Conservation (phyloP, 2,797 vertebrate genomes). For the Salarias fasciatus region DNA sequence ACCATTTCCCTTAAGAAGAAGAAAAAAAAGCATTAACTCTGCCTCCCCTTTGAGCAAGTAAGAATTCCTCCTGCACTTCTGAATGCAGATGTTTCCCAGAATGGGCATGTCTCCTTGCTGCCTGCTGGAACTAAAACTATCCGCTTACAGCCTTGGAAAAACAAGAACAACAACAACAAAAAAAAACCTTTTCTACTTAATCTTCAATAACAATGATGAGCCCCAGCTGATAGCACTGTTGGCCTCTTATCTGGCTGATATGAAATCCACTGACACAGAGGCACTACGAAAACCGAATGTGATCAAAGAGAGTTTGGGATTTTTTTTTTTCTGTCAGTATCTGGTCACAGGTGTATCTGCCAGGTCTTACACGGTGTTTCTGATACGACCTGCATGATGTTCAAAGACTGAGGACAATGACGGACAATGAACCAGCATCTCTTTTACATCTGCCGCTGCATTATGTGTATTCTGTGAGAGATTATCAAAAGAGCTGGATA, state of each 20-base stretch:
- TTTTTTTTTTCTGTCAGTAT: background rate
- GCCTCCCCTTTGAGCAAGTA: background rate
- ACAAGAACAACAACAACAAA: too few species aligned
- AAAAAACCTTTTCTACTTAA: constrained; percentile 28
- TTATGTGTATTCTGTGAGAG: too few species aligned
- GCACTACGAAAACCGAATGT: background rate
- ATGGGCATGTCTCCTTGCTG: constrained; percentile 1
- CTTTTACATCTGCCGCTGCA: background rate
- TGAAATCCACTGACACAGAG: constrained; percentile 12
- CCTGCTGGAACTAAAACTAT: background rate
- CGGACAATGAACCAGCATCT: background rate
- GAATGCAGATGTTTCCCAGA: constrained; percentile 1
- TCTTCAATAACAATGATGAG: constrained; percentile 5
- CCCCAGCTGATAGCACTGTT: constrained; percentile 4
- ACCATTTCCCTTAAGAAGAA: background rate
- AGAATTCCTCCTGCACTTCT: background rate
- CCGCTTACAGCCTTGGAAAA: too few species aligned
- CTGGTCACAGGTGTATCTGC: background rate
- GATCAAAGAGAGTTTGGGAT: constrained; percentile 12
- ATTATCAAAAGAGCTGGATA: too few species aligned
- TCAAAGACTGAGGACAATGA: background rate
- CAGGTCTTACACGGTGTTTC: background rate
- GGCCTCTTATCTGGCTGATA: constrained; percentile 1
- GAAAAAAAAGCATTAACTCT: too few species aligned
- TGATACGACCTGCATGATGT: background rate